Evolutionary conservation across 2,113 vertebrate genomes (phyloP).

Genomic region (Chloropsis cyanopogon): DNA sequence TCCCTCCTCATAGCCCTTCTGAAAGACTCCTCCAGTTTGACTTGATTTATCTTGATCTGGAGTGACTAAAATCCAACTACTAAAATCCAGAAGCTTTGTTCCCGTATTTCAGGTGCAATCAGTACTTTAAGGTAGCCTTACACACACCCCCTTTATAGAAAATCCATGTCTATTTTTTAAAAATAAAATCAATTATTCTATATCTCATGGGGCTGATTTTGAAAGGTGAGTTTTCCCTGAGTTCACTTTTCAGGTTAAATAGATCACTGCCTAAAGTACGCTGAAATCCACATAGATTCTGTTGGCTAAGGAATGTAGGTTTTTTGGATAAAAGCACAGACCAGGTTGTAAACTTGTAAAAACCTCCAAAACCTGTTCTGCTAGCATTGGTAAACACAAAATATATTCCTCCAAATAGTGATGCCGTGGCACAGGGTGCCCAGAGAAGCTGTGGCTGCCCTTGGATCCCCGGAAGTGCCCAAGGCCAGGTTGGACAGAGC

Average conservation of each 20-base stretch:
- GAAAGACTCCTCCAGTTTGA: background rate
- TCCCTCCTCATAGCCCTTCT: background rate
- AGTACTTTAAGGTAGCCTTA: background rate
- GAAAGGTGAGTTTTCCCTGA: background rate
- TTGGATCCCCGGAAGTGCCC: background rate
- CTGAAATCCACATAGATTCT: background rate
- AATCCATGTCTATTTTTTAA: background rate
- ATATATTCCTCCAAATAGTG: background rate
- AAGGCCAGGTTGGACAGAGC: accelerated
- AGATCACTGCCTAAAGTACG: background rate
- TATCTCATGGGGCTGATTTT: background rate
- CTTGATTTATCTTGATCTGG: background rate
- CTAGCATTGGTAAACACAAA: background rate
- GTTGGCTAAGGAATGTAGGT: background rate
- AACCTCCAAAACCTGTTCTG: background rate
- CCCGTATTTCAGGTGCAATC: background rate
- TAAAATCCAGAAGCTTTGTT: background rate
- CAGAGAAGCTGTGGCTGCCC: background rate
- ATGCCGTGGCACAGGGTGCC: background rate
- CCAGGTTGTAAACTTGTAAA: background rate
- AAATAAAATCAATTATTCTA: background rate
- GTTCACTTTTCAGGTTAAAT: background rate
- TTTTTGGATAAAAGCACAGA: background rate
- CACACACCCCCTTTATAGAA: background rate
- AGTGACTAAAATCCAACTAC: background rate